phyloP scores from a whole-genome alignment of 2,113 vertebrate genomes.

The Rostratula benghalensis region DNA sequence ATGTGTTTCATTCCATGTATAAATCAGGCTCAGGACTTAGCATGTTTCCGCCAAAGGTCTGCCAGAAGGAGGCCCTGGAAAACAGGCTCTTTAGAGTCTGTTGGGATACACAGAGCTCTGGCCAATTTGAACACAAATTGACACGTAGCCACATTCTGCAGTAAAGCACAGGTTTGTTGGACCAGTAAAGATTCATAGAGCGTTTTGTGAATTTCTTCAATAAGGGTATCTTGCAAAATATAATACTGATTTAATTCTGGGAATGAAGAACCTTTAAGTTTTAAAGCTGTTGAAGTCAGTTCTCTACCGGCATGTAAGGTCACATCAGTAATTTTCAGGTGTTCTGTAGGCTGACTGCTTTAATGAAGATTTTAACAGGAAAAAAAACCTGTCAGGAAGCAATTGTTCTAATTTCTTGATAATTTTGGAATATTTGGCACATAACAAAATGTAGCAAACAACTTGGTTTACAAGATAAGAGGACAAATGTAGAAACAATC shows the following conservation, averaged over 20 bases:
- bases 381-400: background rate
- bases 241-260: background rate
- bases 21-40: background rate
- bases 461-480: background rate
- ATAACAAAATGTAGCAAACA: background rate
- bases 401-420: background rate
- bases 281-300: background rate
- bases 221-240: background rate
- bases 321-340: background rate
- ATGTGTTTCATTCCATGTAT: background rate
- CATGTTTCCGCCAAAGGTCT: background rate
- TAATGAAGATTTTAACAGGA: background rate
- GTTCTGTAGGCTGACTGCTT: background rate
- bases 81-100: background rate
- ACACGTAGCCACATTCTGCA: background rate
- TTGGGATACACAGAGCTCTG: background rate
- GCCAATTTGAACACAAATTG: conserved; percentile 18
- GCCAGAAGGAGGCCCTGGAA: conserved; percentile 31
- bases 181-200: background rate
- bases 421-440: background rate
- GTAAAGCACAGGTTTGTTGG: background rate
- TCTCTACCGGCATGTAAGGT: background rate
- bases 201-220: background rate
- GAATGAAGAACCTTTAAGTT: background rate
- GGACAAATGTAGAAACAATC: background rate